Evolutionary conservation across 2,888 invertebrate species (phyloP).

Genomic region (Pristionchus mayeri): DNA sequence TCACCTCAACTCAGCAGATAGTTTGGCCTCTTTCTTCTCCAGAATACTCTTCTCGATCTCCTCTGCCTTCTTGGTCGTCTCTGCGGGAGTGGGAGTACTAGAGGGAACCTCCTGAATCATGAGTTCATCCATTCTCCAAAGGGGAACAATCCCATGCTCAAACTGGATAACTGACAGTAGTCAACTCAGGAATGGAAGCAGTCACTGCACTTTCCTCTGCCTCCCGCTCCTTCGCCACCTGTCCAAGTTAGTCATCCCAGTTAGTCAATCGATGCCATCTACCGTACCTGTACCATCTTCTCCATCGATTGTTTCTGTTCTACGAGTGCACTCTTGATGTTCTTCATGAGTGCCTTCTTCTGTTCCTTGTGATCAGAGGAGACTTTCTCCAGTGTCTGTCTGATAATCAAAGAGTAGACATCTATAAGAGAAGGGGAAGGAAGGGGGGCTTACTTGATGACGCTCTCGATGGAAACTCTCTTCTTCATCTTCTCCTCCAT

Average conservation of each 20-base stretch:
- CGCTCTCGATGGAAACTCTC: conserved; percentile 50
- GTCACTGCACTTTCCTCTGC: neutral
- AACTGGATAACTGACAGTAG: neutral
- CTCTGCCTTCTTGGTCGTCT: neutral
- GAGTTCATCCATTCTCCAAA: neutral
- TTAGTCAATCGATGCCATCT: conserved; percentile 1
- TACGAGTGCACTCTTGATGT: conserved; percentile 48
- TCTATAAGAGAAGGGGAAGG: neutral
- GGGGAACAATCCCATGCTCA: neutral
- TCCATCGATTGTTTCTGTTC: conserved; percentile 47
- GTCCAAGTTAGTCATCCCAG: neutral
- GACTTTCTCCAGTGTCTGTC: conserved; percentile 44
- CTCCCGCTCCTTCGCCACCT: conserved; percentile 30
- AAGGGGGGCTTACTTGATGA: conserved; percentile 32
- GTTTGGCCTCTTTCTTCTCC: conserved; percentile 44
- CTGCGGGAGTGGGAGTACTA: neutral
- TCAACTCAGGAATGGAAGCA: conserved; percentile 12
- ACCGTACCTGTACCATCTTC: conserved; percentile 40
- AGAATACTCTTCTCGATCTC: conserved; percentile 3
- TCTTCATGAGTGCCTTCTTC: conserved; percentile 48
- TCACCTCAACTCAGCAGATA: conserved; percentile 33
- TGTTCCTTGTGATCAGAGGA: conserved; percentile 39
- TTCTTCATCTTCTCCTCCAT: conserved; percentile 16
- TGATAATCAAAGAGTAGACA: neutral
- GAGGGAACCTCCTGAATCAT: conserved; percentile 16